Evolutionary conservation across 2,113 vertebrate genomes (phyloP).

Genomic region (Syngnathus scovelli): DNA sequence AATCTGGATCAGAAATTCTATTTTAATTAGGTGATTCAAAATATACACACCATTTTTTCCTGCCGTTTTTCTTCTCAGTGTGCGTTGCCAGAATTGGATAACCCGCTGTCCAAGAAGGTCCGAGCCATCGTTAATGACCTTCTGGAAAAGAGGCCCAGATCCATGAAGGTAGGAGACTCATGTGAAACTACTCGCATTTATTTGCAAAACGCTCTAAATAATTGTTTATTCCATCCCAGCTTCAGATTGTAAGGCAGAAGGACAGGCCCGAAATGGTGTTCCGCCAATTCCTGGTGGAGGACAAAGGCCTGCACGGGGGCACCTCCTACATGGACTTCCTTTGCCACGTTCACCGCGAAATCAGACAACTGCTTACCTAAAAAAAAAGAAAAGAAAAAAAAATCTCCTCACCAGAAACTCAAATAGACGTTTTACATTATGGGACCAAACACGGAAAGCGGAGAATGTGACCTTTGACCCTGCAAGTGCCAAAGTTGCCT

Average conservation of each 20-base stretch:
- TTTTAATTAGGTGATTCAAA: not conserved
- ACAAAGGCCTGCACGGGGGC: conserved; percentile 84
- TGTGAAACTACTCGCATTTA: not conserved
- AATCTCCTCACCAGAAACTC: not conserved
- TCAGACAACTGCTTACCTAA: conserved; percentile 89
- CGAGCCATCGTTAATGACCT: conserved; percentile 72
- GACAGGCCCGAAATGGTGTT: conserved; percentile 85
- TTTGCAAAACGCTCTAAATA: not conserved
- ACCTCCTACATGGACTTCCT: conserved; percentile 92
- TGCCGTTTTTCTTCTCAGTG: conserved; percentile 58
- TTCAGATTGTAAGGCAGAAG: conserved; percentile 82
- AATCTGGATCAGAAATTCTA: not conserved
- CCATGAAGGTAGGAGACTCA: conserved; percentile 81
- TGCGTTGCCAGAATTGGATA: conserved; percentile 81
- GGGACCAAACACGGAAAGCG: not conserved
- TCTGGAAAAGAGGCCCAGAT: conserved; percentile 76
- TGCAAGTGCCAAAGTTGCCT: not conserved
- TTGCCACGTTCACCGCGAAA: conserved; percentile 85
- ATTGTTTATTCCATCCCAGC: conserved; percentile 59
- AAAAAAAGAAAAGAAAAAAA: not conserved
- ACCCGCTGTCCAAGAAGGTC: conserved; percentile 77
- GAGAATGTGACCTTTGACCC: not conserved
- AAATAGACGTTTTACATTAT: not conserved
- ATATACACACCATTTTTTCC: not conserved
- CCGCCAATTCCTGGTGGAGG: conserved; percentile 89